phyloP scores from a whole-genome alignment of 37 sponge, comb jelly and placozoan genomes.

The Petrosia ficiformis region DNA sequence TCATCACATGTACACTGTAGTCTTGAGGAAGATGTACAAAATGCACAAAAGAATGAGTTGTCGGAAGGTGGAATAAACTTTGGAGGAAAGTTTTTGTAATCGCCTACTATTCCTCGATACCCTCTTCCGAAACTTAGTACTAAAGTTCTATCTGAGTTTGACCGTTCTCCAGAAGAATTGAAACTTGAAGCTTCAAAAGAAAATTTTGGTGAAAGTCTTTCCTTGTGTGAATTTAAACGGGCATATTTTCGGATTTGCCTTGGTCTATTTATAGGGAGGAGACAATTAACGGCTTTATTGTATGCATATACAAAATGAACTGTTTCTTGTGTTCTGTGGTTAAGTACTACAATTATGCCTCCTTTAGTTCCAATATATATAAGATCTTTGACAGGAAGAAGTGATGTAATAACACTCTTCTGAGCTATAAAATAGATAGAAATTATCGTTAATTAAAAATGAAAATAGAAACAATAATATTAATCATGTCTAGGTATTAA shows the following conservation, averaged over 20 bases:
- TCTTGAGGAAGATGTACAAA: too few relatives aligned
- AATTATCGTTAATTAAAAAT: too few relatives aligned
- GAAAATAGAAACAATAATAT: too few relatives aligned
- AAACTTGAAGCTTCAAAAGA: not conserved
- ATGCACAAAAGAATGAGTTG: too few relatives aligned
- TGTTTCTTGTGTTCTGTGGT: not conserved
- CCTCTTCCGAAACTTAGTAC: constrained; percentile 41
- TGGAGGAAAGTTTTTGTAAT: constrained; percentile 5
- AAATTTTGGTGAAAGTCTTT: not conserved
- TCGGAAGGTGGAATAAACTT: constrained; percentile 23
- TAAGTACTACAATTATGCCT: constrained; percentile 32
- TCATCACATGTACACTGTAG: too few relatives aligned
- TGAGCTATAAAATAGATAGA: not conserved
- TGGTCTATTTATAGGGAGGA: constrained; percentile 1
- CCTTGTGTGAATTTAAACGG: constrained; percentile 16
- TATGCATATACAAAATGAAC: constrained; percentile 25
- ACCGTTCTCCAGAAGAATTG: not conserved
- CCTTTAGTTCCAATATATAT: constrained; percentile 40
- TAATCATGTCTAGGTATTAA: too few relatives aligned
- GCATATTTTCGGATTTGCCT: not conserved
- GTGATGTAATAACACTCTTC: constrained; percentile 23
- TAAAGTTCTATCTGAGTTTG: not conserved
- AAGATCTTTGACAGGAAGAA: constrained; percentile 6
- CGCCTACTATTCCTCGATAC: constrained; percentile 33
- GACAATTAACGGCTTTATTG: constrained; percentile 14